phyloP scores from a whole-genome alignment of 2,888 invertebrate genomes.

The Megalurothrips usitatus region DNA sequence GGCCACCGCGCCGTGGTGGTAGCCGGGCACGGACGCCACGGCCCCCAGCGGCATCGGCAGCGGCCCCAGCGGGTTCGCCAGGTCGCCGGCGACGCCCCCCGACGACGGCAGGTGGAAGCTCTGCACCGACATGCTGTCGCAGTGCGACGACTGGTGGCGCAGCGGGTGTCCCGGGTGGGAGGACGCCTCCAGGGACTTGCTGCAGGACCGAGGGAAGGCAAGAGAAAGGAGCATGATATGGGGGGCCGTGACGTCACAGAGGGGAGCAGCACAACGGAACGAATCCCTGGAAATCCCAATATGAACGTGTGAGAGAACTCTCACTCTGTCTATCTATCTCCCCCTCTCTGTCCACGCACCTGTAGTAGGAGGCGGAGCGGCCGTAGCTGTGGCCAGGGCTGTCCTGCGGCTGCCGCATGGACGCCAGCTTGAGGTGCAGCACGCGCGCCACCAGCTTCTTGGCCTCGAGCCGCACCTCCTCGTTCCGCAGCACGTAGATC shows the following conservation, averaged over 20 bases:
- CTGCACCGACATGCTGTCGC: slow-evolving; percentile 42
- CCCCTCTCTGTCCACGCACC: too few species aligned
- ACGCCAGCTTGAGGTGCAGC: slow-evolving; percentile 32
- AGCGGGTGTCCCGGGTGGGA: slow-evolving; percentile 35
- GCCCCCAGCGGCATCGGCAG: slow-evolving; percentile 40
- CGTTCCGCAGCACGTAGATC: slow-evolving; percentile 52
- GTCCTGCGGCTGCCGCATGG: not conserved
- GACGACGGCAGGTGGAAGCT: slow-evolving; percentile 41
- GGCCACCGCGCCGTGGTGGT: not conserved
- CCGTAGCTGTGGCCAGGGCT: slow-evolving; percentile 18
- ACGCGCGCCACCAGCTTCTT: slow-evolving; percentile 21
- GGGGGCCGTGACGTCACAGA: too few species aligned
- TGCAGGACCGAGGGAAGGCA: not conserved
- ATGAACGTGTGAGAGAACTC: too few species aligned
- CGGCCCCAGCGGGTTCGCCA: slow-evolving; percentile 34
- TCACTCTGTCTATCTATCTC: not conserved
- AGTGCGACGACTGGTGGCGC: slow-evolving; percentile 39
- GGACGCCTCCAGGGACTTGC: slow-evolving; percentile 32
- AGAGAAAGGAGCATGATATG: not conserved
- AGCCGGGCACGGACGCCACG: slow-evolving; percentile 32
- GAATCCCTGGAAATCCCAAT: too few species aligned
- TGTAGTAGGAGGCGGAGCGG: slow-evolving; percentile 18
- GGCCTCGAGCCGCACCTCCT: slow-evolving; percentile 45
- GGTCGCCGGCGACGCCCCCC: slow-evolving; percentile 34
- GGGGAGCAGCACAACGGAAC: too few species aligned